Percentiles rank a stretch among this genome's conserved stretches.
phyloP scores from a whole-genome alignment of 2,113 vertebrate genomes.

The Chinchilla lanigera region DNA sequence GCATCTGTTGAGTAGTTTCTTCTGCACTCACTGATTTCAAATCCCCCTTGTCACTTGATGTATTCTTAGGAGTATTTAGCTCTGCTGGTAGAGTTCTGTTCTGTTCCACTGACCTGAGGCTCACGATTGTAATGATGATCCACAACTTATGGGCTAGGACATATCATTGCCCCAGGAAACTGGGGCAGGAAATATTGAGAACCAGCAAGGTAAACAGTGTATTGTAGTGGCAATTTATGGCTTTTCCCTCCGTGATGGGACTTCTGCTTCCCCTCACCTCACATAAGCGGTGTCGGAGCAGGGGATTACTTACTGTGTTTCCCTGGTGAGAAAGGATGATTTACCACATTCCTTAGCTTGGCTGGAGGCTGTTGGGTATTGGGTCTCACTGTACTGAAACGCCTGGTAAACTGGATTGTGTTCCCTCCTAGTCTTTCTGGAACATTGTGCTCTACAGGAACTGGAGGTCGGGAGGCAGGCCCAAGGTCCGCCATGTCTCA shows the following conservation, averaged over 20 bases:
- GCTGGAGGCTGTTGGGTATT: neutral
- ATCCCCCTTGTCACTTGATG: neutral
- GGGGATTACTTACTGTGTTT: neutral
- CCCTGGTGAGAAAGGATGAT: neutral
- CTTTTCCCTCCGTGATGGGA: neutral
- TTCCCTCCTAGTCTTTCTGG: neutral
- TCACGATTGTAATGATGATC: neutral
- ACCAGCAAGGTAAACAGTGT: neutral
- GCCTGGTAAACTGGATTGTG: neutral
- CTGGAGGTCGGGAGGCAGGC: neutral
- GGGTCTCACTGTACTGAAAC: neutral
- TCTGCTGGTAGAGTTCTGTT: conserved; percentile 12
- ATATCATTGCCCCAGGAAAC: neutral
- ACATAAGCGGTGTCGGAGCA: neutral
- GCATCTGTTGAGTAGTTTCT: conserved; percentile 11
- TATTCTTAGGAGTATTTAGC: neutral
- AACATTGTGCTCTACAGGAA: neutral
- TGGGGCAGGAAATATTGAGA: neutral
- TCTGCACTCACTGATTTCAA: neutral
- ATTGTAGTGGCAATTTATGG: neutral
- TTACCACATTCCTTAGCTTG: neutral
- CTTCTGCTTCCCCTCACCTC: neutral
- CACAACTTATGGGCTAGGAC: neutral
- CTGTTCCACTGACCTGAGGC: neutral
- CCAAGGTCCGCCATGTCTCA: neutral